These are phyloP conservation scores for Vulpes ferrilata DNA, from an alignment of 2,113 vertebrate species.

Conservation along the genomic window DNA sequence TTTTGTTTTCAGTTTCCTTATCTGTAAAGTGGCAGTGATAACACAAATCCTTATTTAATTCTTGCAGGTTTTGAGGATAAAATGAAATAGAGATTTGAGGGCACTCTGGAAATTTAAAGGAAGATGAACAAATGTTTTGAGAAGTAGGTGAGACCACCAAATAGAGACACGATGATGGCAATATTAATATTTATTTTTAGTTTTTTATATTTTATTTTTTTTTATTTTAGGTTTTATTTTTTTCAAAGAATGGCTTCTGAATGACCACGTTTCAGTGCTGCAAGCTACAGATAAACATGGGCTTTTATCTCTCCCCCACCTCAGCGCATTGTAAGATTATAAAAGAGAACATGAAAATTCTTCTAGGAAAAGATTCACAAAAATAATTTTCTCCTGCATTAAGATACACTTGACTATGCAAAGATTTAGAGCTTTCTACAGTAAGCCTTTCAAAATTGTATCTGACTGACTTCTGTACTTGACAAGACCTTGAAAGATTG, in stretches of 20 bases:
- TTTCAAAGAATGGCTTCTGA: background rate
- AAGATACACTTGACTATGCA: background rate
- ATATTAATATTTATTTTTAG: background rate
- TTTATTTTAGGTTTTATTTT: background rate
- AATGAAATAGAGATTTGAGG: background rate
- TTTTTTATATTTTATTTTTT: too few species aligned
- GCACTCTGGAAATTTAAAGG: background rate
- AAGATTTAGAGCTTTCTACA: background rate
- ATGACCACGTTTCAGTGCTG: background rate
- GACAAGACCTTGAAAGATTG: background rate
- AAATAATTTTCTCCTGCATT: conserved; percentile 2
- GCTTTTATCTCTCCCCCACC: background rate
- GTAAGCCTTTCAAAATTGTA: background rate
- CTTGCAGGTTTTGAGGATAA: background rate
- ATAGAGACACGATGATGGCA: background rate
- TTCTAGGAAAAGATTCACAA: background rate
- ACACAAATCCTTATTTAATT: background rate
- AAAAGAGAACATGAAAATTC: background rate
- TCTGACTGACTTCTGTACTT: background rate
- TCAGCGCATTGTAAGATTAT: background rate
- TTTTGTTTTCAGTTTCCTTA: background rate
- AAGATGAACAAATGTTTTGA: background rate
- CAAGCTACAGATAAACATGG: background rate
- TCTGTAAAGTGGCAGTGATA: background rate
- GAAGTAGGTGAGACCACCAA: background rate